Percentiles rank a stretch among this genome's conserved stretches.
phyloP scores from a whole-genome alignment of 2,888 invertebrate species.

The Willowsia nigromaculata region DNA sequence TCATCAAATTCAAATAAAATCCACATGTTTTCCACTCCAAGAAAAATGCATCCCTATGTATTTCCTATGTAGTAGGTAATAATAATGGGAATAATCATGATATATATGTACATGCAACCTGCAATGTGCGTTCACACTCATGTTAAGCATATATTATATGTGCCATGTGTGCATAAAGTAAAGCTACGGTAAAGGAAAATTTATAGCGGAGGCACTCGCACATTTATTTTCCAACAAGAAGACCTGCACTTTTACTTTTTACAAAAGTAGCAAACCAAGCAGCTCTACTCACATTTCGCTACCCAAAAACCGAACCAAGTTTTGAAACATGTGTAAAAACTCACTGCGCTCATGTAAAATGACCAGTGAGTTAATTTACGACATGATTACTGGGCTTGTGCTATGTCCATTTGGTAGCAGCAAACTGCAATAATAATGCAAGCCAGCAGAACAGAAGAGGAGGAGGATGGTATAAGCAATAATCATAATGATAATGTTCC shows the following conservation, averaged over 20 bases:
- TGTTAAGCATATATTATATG: not conserved
- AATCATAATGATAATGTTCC: constrained; percentile 47
- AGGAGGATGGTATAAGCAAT: constrained; percentile 12
- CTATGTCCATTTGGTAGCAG: constrained; percentile 28
- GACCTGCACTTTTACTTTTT: not conserved
- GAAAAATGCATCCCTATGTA: constrained; percentile 13
- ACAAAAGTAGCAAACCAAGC: not conserved
- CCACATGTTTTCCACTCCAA: constrained; percentile 53
- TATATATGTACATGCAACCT: not conserved
- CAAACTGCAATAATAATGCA: constrained; percentile 28
- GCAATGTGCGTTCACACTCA: not conserved
- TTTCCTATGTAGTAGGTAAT: not conserved
- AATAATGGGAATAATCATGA: not conserved
- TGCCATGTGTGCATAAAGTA: not conserved
- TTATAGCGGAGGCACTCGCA: constrained; percentile 34
- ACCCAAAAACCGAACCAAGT: not conserved
- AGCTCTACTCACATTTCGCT: not conserved
- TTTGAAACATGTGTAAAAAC: constrained; percentile 50
- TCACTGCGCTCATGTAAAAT: constrained; percentile 51
- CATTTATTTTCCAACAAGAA: constrained; percentile 37
- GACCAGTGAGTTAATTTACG: constrained; percentile 65
- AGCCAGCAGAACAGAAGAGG: not conserved
- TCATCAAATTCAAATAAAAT: constrained; percentile 68
- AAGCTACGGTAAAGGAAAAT: constrained; percentile 12
- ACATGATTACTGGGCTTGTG: constrained; percentile 66